Base-by-base conservation (phyloP, 2,888 invertebrate genomes). In the Ethmia dodecea region DNA sequence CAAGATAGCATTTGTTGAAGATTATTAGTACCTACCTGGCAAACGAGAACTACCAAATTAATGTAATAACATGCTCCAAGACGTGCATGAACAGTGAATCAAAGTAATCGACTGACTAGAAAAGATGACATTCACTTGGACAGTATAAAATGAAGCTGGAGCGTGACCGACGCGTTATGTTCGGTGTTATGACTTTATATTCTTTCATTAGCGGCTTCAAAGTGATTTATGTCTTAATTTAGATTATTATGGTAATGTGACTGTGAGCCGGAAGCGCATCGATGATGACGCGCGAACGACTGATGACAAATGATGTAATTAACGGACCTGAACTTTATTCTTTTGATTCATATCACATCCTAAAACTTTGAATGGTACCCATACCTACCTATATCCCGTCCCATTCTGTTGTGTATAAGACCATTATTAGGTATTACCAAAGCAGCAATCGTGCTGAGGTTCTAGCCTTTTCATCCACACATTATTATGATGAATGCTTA, bases 141-240 rank as follows among this genome's bases (percentile, higher is more conserved):
- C 41, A 53, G 60, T 58, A 58, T 56, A 49, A 65, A 60, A 53
- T 50, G 47, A 52, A 43, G 53, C 42, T 42, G 38, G 62, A 69
- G 78, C 83, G 84, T 86, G 83, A 83, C 83, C 61, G 49, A 51
- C 61, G 49, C 62, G 69, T 73, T 71, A 67, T 60, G 46, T 54
- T 58, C 50, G 76, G 79, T 66, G 70, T 79, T 80, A 79, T 54
- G 66, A 60, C 59, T 75, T 67, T 62, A 64, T 56, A 52, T 58
- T 63, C 63, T 66, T 60, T 66, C 61, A 67, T 73, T 65, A 62
- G 56, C 42, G 47, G 39, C 53, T 59, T 45, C 48, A 53, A 67
- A 55, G 69, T 76, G 68, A 75, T 81, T 80, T 64, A 83, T 80
- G 84, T 81, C 83, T 86, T 83, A 63, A 84, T 84, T 81, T 76